Percentiles rank a stretch among this genome's conserved stretches.
These are phyloP conservation scores for Lemur catta DNA, from an alignment of 2,797 vertebrate genomes.

Conservation along the genomic window DNA sequence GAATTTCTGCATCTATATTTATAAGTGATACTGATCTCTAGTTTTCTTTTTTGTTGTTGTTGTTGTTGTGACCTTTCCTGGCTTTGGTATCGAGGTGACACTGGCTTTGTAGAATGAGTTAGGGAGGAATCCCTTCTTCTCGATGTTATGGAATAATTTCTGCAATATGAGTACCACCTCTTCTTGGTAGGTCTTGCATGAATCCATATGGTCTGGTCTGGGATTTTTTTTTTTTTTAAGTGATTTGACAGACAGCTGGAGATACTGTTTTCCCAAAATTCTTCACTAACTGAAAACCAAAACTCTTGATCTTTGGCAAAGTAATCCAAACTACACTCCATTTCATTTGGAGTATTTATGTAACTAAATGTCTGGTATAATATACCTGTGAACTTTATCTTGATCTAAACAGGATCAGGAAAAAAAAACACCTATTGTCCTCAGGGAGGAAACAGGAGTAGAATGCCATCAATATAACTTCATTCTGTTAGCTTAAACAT, in stretches of 20 bases:
- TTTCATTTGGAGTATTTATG: not conserved
- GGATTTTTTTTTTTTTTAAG: not conserved
- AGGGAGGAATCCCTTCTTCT: no score
- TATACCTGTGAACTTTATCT: conserved; percentile 59
- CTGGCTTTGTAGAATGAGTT: no score
- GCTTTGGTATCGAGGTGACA: no score
- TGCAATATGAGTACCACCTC: no score
- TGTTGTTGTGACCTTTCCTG: no score
- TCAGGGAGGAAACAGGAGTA: conserved; percentile 55
- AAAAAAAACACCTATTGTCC: conserved; percentile 59
- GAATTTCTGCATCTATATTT: no score
- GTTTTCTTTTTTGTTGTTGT: no score
- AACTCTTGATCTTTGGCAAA: not conserved
- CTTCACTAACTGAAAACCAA: not conserved
- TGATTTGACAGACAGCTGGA: not conserved
- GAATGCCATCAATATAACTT: conserved; percentile 42
- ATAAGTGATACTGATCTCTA: no score
- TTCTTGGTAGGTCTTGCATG: no score
- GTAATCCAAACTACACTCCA: not conserved
- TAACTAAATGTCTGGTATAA: not conserved
- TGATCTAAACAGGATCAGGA: conserved; percentile 44
- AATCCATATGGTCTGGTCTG: no score
- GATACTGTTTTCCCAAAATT: not conserved
- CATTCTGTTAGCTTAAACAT: conserved; percentile 44
- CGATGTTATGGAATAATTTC: no score